Evolutionary conservation across 2,888 invertebrate genomes (phyloP), one percentile per base, ranked within the genome.

Genomic region (Dastarcus helophoroides): DNA sequence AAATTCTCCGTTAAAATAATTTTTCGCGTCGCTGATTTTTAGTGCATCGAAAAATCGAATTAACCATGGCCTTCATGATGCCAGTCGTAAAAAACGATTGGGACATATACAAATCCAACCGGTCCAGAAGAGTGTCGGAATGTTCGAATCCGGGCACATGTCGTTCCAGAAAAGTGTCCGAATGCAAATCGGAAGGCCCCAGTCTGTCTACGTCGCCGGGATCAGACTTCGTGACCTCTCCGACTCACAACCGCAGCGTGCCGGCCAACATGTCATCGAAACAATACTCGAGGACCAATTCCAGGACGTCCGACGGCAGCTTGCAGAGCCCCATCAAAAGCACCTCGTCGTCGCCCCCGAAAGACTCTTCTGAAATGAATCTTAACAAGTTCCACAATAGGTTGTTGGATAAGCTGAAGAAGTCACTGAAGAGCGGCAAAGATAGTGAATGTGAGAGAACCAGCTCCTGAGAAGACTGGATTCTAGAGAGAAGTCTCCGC

Each of bases 51-150:
- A n/a, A n/a, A n/a, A n/a, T n/a, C n/a, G n/a, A n/a, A 29, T 30
- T 41, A 52, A 53, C 51, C 47, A 89, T 89, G 89, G 89, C 89
- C 70, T 89, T 89, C 67, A 88, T 88, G 88, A 86, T 89, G 84
- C 89, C 88, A 35, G 88, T 89, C 43, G 76, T 89, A 66, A 88
- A 88, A 69, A 89, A 88, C 68, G 86, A 89, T 62, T 89, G 83
- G 75, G 84, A 89, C 62, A 86, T 89, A 54, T 89, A 89, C 71
- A 84, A 85, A 67, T 79, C 82, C 42, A 76, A 77, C 58, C 74
- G 85, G 28, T 73, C 76, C 32, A 71, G 86, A 45, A 73, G 80
- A 42, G 71, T 75, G 23, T 84, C 84, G 5, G 85, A 86, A 62
- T 74, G 76, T 47, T 76, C 80, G 6, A 71, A 71, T 53, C 60